Evolutionary conservation across 2,113 vertebrate genomes (phyloP).

Genomic region (Amphiprion percula): DNA sequence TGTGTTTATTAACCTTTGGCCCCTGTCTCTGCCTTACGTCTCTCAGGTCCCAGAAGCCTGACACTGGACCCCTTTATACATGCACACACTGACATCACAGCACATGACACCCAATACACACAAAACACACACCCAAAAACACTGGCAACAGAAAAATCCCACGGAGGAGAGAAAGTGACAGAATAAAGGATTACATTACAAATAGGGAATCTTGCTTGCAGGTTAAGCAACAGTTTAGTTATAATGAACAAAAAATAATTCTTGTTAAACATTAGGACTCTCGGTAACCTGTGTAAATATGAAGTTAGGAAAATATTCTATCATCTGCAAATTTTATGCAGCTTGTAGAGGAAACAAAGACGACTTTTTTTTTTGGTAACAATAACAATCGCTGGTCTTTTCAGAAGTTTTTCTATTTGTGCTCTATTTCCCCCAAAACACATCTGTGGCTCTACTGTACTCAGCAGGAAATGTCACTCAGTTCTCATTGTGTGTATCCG

Average conservation of each 20-base stretch:
- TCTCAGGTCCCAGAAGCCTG: conserved; percentile 61
- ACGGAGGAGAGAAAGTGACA: conserved; percentile 7
- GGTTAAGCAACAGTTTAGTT: conserved; percentile 23
- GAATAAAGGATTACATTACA: neutral
- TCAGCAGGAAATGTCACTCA: conserved; percentile 56
- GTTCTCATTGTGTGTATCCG: conserved; percentile 30
- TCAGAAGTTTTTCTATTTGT: conserved; percentile 37
- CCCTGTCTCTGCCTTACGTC: conserved; percentile 78
- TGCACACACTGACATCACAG: conserved; percentile 50
- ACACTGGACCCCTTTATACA: conserved; percentile 52
- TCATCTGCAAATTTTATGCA: conserved; percentile 26
- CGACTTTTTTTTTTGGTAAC: conserved; percentile 22
- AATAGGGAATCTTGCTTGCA: neutral
- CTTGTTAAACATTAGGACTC: conserved; percentile 26
- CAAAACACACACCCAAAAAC: conserved; percentile 6
- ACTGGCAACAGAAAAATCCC: neutral
- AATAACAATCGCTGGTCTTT: conserved; percentile 44
- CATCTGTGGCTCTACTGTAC: conserved; percentile 51
- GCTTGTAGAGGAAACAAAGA: conserved; percentile 31
- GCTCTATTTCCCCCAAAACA: conserved; percentile 30
- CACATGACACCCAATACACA: conserved; percentile 17
- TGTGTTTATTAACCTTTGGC: conserved; percentile 77
- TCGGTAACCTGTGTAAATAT: conserved; percentile 9
- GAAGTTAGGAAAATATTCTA: conserved; percentile 33
- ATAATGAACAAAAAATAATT: conserved; percentile 14